Percentiles rank a stretch among this genome's conserved stretches.
Evolutionary conservation across 2,888 invertebrate genomes (phyloP).

Genomic region (Andrena trimmerana): DNA sequence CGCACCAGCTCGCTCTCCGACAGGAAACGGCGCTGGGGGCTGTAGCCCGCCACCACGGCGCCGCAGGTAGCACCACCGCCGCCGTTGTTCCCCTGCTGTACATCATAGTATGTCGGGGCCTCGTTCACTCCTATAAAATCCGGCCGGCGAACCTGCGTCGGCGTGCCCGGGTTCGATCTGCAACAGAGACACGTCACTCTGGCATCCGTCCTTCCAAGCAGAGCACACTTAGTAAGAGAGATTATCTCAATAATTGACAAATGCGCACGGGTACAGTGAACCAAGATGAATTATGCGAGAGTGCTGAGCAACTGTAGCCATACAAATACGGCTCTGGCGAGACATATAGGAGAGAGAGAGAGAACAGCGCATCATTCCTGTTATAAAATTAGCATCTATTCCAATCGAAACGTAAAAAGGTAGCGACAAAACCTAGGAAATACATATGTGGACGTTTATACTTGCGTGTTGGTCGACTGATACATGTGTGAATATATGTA

Average conservation of each 20-base stretch:
- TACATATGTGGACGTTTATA: conserved; percentile 59
- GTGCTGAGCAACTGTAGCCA: conserved; percentile 83
- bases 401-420: conserved; percentile 75
- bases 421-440: conserved; percentile 73
- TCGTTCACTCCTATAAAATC: conserved; percentile 92
- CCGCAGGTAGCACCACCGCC: conserved; percentile 75
- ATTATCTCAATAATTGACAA: conserved; percentile 60
- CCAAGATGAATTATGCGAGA: conserved; percentile 77
- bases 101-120: conserved; percentile 83
- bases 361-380: conserved; percentile 81
- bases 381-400: conserved; percentile 82
- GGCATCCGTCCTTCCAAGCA: conserved; percentile 11
- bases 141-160: conserved; percentile 94
- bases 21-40: conserved; percentile 87
- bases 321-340: conserved; percentile 83
- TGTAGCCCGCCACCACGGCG: conserved; percentile 81
- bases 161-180: conserved; percentile 97
- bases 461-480: conserved; percentile 52
- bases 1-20: conserved; percentile 89
- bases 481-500: conserved; percentile 32
- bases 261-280: conserved; percentile 74
- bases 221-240: background rate
- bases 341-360: conserved; percentile 80
- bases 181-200: conserved; percentile 70
- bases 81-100: conserved; percentile 78